Evolutionary conservation across 1,140 invertebrate species (phyloP), one percentile per base, ranked within the genome.

Genomic region (Pemphigus obesinymphae): DNA sequence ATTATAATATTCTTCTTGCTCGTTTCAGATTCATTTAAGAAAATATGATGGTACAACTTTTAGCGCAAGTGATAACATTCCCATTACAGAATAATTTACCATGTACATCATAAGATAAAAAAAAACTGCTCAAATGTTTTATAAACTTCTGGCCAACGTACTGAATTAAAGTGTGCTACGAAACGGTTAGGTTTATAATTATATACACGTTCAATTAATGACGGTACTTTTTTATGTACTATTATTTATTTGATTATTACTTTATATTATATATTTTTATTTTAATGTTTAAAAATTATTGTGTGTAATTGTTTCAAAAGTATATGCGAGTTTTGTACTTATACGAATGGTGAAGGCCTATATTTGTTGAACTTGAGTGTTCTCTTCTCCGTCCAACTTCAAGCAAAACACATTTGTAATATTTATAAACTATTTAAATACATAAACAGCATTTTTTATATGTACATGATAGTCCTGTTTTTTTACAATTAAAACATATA

Each of bases 21-120:
- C 34, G 4, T 83, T 82, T 78, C 34, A 83, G 83, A 83, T 83
- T 58, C 83, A 83, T 70, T 58, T 83, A 29, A 76, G 83, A n/a
- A 68, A 58, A 55, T 83, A 80, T 55, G 82, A 83, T 48, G 82
- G 81, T 13, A 82, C 83, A 11, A 58, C 70, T 34, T 73, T 58
- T 29, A 82, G 63, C 68, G 83, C 83, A 26, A 82, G 45, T 31
- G 81, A 82, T 17, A 83, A 82, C 26, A 20, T 80, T 29, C 53
- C 76, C 1, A 45, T 45, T 80, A 29, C n/a, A 20, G 55, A 63
- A n/a, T 63, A 61, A 61, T 45, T 31, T 31, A 23, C 8, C 29
- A 7, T 10, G 26, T 50, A n/a, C 17, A 45, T 6, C 23, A 78
- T 43, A 48, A 31, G 37, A 70, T 29, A 73, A 48, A 29, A 50